Evolutionary conservation across 2,113 vertebrate genomes (phyloP).

Genomic region (Gymnorhina tibicen): DNA sequence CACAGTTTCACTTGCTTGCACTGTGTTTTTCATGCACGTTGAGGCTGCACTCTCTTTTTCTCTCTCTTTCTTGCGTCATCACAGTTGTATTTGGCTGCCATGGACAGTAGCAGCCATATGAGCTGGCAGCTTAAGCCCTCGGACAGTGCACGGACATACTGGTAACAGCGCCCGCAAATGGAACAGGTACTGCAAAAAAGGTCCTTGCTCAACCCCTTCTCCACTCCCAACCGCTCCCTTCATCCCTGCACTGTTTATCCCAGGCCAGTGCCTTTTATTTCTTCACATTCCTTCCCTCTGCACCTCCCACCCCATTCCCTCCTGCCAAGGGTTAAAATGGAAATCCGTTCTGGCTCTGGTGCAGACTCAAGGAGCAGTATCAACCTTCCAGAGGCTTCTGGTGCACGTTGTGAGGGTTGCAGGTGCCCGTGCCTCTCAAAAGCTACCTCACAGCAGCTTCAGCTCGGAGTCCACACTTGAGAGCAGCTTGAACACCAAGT

Average conservation of each 20-base stretch:
- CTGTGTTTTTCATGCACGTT: constrained; percentile 80
- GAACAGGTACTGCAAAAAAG: constrained; percentile 86
- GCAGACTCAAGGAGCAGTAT: background rate
- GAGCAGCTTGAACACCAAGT: background rate
- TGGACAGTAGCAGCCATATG: constrained; percentile 90
- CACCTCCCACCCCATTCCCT: constrained; percentile 43
- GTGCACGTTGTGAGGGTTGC: background rate
- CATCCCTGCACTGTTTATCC: constrained; percentile 65
- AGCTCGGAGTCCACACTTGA: background rate
- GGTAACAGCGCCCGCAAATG: constrained; percentile 83
- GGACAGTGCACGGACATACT: constrained; percentile 90
- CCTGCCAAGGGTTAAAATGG: constrained; percentile 22
- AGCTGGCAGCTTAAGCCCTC: constrained; percentile 96
- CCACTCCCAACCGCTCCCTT: constrained; percentile 47
- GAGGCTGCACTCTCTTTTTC: constrained; percentile 80
- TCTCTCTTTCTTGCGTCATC: constrained; percentile 79
- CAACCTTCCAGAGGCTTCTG: background rate
- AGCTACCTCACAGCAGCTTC: background rate
- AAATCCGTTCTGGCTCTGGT: constrained; percentile 4
- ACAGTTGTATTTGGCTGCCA: constrained; percentile 94
- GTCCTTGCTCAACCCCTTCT: constrained; percentile 66
- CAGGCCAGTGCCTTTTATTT: constrained; percentile 61
- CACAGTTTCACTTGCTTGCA: constrained; percentile 70
- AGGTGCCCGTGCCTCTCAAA: background rate
- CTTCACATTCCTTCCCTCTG: constrained; percentile 64